phyloP scores from a whole-genome alignment of 2,888 invertebrate species.

The Yponomeuta malinellus region DNA sequence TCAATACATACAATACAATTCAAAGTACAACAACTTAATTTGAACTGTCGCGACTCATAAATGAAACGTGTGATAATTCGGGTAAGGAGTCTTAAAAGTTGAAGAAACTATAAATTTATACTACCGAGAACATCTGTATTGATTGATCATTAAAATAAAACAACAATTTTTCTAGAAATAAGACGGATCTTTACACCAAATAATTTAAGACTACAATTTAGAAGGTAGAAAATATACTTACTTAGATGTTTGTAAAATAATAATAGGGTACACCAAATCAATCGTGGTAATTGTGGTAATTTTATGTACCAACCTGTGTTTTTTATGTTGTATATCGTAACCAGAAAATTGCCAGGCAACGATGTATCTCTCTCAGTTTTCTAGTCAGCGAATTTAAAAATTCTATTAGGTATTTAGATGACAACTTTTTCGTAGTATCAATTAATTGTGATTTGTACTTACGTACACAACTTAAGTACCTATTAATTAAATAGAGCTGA shows the following conservation, averaged over 20 bases:
- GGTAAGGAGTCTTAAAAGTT: not conserved
- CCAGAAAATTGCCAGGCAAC: not conserved
- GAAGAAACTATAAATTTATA: not conserved
- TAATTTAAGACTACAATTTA: conserved; percentile 64
- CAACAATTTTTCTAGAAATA: conserved; percentile 30
- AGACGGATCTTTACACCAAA: conserved; percentile 71
- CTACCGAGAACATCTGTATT: not conserved
- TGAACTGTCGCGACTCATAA: not conserved
- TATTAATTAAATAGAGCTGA: conserved; percentile 13
- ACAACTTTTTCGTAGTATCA: not conserved
- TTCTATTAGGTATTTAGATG: not conserved
- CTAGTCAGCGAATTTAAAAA: not conserved
- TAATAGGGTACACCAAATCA: not conserved
- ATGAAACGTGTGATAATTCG: conserved; percentile 9
- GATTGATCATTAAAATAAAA: conserved; percentile 29
- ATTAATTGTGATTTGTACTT: not conserved
- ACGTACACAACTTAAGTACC: not conserved
- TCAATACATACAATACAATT: not conserved
- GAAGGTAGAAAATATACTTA: conserved; percentile 52
- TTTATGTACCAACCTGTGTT: not conserved
- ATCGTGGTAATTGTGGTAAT: not conserved
- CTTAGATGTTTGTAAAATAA: not conserved
- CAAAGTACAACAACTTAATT: not conserved
- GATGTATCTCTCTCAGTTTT: not conserved
- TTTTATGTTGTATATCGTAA: not conserved